Base-by-base conservation (phyloP, 2,797 vertebrate genomes). In the Nasua narica region DNA sequence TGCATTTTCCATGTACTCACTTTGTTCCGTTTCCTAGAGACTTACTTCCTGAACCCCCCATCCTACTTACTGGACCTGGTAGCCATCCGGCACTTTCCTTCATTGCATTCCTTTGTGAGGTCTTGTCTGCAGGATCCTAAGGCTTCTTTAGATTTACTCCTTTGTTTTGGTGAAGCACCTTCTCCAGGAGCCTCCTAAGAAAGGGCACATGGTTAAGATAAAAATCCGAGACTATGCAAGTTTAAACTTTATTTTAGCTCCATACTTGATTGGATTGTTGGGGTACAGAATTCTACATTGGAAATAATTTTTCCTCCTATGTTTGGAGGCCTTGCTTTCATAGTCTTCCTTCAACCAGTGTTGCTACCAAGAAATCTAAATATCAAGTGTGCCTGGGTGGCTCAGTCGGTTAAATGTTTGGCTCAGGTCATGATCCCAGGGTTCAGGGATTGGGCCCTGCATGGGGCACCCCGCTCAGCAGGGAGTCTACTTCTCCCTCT, bases 161-260 rank as follows among this genome's bases (percentile, higher is more conserved):
- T 54, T 92, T 90, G 85, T 93, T 94, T 91, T n/a, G 40, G 27
- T 58, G 62, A 94, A 72, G 25, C 37, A 58, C 62, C 62, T 81
- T 37, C 84, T 82, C 60, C 87, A 52, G 78, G 21, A 27, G 58
- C 78, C 52, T 91, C 83, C 96, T 91, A 93, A 85, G 48, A 90
- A 93, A 96, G 37, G 37, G 46, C 60, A 94, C 46, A 77, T 18
- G 70, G 72, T 86, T 86, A 90, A 94, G 74, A 95, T 35, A 43
- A 74, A 90, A 87, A 62, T 50, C 43, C 32, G 67, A 95, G 46
- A 77, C 3, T 12, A 54, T 43, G 23, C 43, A 70, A 62, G n/a
- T 83, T 60, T 67, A 54, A 70, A 60, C 8, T 87, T 78, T 78
- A 93, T 37, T 81, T 91, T 62, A 65, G 37, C 8, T 11, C 67